Base-by-base conservation (phyloP, 2,888 invertebrate genomes). In the Catocala sponsa region DNA sequence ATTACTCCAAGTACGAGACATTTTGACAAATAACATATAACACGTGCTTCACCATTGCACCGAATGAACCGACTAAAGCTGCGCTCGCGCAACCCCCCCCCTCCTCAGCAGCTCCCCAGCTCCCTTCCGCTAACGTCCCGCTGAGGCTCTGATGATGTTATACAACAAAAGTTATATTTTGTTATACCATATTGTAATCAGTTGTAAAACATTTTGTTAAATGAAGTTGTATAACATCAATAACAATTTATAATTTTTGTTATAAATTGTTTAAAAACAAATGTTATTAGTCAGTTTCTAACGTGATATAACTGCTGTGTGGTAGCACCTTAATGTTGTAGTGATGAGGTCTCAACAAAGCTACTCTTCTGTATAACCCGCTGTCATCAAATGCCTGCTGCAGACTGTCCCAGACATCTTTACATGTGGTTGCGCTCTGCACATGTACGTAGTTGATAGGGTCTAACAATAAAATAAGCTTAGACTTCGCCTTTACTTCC, bases 1-100 rank as follows among this genome's bases (percentile, higher is more conserved):
- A 33, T 55, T 55, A 55, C 46, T 55, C 47, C 55, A 55, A 55
- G 44, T 55, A 56, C 56, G 38, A 48, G 56, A 56, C 48, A 56
- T 56, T 38, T 56, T 56, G 25, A 25, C 25, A 25, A 25, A 25
- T 25, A 25, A 25, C 47, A 47, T 41, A 41, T 44, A 12, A 44
- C 32, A 54, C 43, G 54, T 44, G 54, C 54, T 43, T 13, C 54
- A 43, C 54, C 25, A 54, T 25, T 54, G 25, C 25, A 25, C 25
- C 25, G 25, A 25, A 25, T 25, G 25, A 25, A 25, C 25, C 25
- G 25, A 25, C 25, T 25, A 25, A 25, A 25, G 25, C 25, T 25
- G 25, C 25, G 25, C 25, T 25, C 25, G 25, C 25, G 25, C 25
- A 25, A 25, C 25, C 25, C 25, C 25, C n/a, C 25, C 25, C 38